phyloP scores from a whole-genome alignment of 2,113 vertebrate species.

The Megaceryle maxima region DNA sequence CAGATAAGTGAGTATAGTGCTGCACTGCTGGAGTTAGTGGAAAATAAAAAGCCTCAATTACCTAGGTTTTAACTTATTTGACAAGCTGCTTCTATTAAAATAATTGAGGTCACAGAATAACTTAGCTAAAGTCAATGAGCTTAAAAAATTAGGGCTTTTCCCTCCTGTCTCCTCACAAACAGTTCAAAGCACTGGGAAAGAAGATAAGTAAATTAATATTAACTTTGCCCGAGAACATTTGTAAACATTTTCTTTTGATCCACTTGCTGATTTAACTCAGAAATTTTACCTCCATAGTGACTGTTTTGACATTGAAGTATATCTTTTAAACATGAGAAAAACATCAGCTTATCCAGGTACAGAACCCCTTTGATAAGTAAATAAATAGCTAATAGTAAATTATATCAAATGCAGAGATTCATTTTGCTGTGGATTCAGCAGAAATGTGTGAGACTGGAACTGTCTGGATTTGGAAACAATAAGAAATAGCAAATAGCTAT shows the following conservation, averaged over 20 bases:
- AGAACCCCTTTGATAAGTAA: not conserved
- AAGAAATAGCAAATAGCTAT: not conserved
- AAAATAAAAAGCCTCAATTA: not conserved
- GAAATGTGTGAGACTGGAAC: not conserved
- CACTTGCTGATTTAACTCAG: not conserved
- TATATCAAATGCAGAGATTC: not conserved
- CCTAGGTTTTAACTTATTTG: not conserved
- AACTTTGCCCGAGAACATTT: not conserved
- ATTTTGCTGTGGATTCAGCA: not conserved
- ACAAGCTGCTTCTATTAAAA: slow-evolving; percentile 7
- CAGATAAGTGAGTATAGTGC: not conserved
- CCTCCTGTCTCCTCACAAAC: not conserved
- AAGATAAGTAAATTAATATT: not conserved
- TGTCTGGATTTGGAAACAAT: not conserved
- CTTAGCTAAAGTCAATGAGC: not conserved
- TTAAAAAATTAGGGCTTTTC: slow-evolving; percentile 22
- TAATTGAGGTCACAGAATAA: not conserved
- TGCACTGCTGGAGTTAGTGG: not conserved
- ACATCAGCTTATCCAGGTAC: not conserved
- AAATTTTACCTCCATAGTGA: not conserved
- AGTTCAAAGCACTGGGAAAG: not conserved
- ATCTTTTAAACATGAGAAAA: not conserved
- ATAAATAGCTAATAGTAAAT: not conserved
- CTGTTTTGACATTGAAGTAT: not conserved
- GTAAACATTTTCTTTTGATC: slow-evolving; percentile 8